Evolutionary conservation across 30 jellyfish, hydroid and myxozoan species (phyloP), one percentile per base, ranked within the genome.

Genomic region (Rhopilema esculentum): DNA sequence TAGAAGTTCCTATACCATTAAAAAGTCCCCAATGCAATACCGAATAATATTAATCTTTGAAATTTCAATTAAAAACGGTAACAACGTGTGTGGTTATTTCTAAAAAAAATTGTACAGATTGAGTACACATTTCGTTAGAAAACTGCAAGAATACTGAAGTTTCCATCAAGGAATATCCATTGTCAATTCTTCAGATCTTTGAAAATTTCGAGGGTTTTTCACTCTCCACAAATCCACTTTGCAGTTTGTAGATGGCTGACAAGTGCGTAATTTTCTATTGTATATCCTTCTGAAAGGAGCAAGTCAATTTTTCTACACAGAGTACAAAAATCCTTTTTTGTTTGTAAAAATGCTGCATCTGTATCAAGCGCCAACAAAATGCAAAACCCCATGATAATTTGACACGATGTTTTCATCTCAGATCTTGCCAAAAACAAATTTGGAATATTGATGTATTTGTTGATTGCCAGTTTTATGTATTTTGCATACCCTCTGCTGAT

Each of bases 331-430:
- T 31, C 25, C 29, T 18, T 22, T 22, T 7, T 4, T 18, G 51
- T 33, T 24, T 73, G 17, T 30, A 31, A 31, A 29, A 30, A 73
- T 18, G 1, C 22, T 8, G 18, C 84, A 6, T 20, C 48, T 31
- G 30, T 73, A 4, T 73, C 22, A 1, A 73, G n/a, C 25, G 84
- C 49, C 21, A 27, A 2, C 0, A 73, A 27, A 15, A 73, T 32
- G 26, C 32, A 73, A 16, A 73, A 31, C 21, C 70, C 84, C 84
- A 73, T 73, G 49, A 73, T 30, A 16, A 73, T 16, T 40, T 73
- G 84, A 23, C 84, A 73, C 1, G 84, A 31, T 1, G 68, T 73
- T 31, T 31, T 32, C 31, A 73, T 27, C 22, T 30, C 20, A 21
- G 69, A 73, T 0, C n/a, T 1, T 32, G 27, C 69, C 29, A 32